A percentile compares a stretch with the other conserved stretches of the same genome.
Evolutionary conservation across 2,797 vertebrate genomes (phyloP).

Genomic region (Squalus acanthias): DNA sequence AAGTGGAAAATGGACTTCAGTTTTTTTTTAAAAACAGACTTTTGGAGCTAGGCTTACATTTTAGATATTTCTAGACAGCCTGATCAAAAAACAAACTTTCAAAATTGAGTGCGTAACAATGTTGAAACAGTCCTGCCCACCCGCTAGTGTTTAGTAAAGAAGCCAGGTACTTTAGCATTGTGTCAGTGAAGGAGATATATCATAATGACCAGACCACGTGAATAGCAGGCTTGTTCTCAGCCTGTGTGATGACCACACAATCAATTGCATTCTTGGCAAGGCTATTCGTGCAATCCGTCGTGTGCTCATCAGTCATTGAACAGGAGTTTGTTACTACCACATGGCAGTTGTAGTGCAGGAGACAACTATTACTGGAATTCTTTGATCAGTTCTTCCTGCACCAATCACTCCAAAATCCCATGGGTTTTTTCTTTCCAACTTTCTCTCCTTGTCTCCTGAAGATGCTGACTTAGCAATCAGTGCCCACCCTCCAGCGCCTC

Average conservation of each 20-base stretch:
- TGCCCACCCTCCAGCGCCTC: background rate
- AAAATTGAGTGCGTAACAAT: background rate
- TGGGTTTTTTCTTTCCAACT: background rate
- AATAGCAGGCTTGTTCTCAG: conserved; percentile 10
- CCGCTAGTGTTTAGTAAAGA: background rate
- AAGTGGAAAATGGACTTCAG: background rate
- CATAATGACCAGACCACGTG: background rate
- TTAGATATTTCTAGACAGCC: background rate
- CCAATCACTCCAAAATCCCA: background rate
- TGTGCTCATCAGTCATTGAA: background rate
- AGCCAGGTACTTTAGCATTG: too few species aligned
- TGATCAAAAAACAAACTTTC: background rate
- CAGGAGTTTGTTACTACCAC: background rate
- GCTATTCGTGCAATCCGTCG: background rate
- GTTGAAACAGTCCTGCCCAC: background rate
- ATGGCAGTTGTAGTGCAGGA: background rate
- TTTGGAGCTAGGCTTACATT: background rate
- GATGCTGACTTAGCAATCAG: background rate
- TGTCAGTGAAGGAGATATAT: background rate
- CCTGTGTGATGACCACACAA: background rate
- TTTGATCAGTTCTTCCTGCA: background rate
- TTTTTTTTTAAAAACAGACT: background rate
- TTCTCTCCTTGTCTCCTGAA: background rate
- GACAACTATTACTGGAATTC: background rate
- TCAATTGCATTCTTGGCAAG: conserved; percentile 7